Base-by-base conservation (phyloP, 2,113 vertebrate genomes). In the Vidua chalybeata region DNA sequence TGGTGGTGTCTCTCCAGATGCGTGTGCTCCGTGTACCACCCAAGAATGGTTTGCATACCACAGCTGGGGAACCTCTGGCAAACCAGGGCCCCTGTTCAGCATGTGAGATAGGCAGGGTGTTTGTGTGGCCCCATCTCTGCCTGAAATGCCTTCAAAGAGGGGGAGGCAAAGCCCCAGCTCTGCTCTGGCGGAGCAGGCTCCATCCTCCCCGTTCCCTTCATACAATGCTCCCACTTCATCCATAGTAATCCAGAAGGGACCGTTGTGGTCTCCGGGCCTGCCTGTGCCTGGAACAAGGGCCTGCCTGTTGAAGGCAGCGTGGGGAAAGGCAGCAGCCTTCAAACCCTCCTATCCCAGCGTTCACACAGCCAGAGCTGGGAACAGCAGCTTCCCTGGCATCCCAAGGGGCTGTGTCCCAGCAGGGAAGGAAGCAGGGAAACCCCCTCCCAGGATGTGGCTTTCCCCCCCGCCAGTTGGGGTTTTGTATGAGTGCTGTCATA, bases 221-320 rank as follows among this genome's bases (percentile, higher is more conserved):
- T 58, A 96, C 90, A 94, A 95, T 97, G 89, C 92, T 85, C 89
- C 89, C 4, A 30, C 84, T 97, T 97, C 91, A 96, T 96, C 87
- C 66, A 7, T 72, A 52, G 89, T 35, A 97, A 94, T 96, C 96
- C 96, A 96, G 94, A 92, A 91, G 95, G 96, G 96, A 96, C 93
- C 87, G 4, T 94, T 97, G 96, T 76, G 96, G 96, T 97, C 3
- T 10, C 87, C 77, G 4, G 3, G 89, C 77, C 95, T 96, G 93
- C 87, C 93, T 82, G 84, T 0, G 13, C 81, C 66, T 87, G 1
- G 15, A 96, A 97, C 96, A 97, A 97, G 95, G 91, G 77, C 84
- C 43, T 95, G 94, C 45, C 93, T 96, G 93, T 95, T 96, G 83
- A 52, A 95, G 80, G 84, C 87, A 87, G 84, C 6, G 4, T 87